Evolutionary conservation across 2,888 invertebrate genomes (phyloP).

Genomic region (Galeopsomyia nigrocyanea): DNA sequence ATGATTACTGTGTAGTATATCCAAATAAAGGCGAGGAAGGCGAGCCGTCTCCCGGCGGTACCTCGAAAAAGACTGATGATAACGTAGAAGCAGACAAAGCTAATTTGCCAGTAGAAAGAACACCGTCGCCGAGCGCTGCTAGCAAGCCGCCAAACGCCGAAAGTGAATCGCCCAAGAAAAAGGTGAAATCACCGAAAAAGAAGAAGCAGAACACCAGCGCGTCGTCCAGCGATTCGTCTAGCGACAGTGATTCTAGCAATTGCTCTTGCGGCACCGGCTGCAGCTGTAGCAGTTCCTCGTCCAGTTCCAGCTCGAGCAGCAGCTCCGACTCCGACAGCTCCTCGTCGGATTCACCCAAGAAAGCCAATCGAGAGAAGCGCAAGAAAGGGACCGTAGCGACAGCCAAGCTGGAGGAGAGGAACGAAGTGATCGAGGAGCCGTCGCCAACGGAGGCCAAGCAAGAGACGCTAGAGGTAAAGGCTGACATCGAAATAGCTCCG

Average conservation of each 20-base stretch:
- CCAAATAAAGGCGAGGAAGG: constrained; percentile 52
- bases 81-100: constrained; percentile 10
- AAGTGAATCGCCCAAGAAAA: constrained; percentile 49
- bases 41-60: not conserved
- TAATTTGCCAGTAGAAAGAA: constrained; percentile 29
- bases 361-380: constrained; percentile 62
- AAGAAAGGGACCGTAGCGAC: constrained; percentile 64
- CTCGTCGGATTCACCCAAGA: constrained; percentile 70
- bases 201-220: constrained; percentile 69
- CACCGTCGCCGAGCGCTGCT: constrained; percentile 13
- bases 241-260: constrained; percentile 81
- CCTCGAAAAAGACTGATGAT: constrained; percentile 28
- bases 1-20: constrained; percentile 78
- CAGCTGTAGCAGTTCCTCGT: constrained; percentile 83
- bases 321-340: constrained; percentile 75
- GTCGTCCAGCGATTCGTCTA: constrained; percentile 83
- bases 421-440: constrained; percentile 69
- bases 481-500: constrained; percentile 46
- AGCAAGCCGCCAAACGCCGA: constrained; percentile 19
- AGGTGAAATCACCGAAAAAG: constrained; percentile 65
- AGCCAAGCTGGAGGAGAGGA: constrained; percentile 69
- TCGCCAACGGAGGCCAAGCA: not conserved
- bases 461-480: constrained; percentile 33
- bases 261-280: constrained; percentile 89
- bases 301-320: constrained; percentile 72